A percentile compares a stretch with the other conserved stretches of the same genome.
Evolutionary conservation across 2,888 invertebrate species (phyloP).

Genomic region (Patella caerulea): DNA sequence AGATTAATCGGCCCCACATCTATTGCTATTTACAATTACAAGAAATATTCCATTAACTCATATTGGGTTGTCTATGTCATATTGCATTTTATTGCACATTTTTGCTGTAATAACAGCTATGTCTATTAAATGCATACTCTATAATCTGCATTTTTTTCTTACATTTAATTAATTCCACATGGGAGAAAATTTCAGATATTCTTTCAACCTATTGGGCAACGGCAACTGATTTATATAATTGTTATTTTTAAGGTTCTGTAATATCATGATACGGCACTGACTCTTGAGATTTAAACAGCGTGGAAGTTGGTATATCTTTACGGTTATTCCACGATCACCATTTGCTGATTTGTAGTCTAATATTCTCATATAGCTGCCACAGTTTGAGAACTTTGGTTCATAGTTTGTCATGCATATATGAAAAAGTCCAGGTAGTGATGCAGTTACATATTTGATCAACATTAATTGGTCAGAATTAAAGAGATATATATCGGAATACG

Average conservation of each 20-base stretch:
- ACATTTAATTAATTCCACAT: slow-evolving; percentile 9
- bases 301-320: slow-evolving; percentile 43
- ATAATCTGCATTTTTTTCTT: no score
- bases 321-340: slow-evolving; percentile 23
- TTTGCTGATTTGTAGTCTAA: slow-evolving; percentile 31
- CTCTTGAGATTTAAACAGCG: slow-evolving; percentile 34
- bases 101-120: no score
- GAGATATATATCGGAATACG: slow-evolving; percentile 41
- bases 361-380: slow-evolving; percentile 42
- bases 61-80: no score
- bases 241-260: slow-evolving; percentile 26
- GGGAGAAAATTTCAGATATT: slow-evolving; percentile 33
- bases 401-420: slow-evolving; percentile 40
- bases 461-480: slow-evolving; percentile 35
- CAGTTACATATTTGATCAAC: slow-evolving; percentile 38
- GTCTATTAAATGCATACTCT: no score
- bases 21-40: no score
- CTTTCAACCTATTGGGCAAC: slow-evolving; percentile 29
- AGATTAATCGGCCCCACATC: no score
- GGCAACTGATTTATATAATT: slow-evolving; percentile 29
- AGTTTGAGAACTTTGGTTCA: slow-evolving; percentile 41
- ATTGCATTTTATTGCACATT: no score
- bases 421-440: slow-evolving; percentile 37
- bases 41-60: no score
- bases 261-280: slow-evolving; percentile 41